Percentiles rank a stretch among this genome's conserved stretches.
Conservation (phyloP, 2,797 vertebrate genomes). For the Characodon lateralis region DNA sequence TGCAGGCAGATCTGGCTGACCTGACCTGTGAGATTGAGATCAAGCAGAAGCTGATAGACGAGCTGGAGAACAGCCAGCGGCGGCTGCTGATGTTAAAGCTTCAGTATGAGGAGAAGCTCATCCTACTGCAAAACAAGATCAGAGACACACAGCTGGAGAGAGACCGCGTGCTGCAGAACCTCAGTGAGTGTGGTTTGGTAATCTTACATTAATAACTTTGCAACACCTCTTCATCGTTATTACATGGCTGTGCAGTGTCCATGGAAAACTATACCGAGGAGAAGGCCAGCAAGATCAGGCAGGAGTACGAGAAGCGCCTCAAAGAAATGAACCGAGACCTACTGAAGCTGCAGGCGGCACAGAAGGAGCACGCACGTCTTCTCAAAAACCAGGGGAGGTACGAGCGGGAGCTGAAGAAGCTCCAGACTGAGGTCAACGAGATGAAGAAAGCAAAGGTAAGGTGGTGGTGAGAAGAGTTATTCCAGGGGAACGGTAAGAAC, state of each 20-base stretch:
- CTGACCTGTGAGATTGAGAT: slow-evolving; percentile 98
- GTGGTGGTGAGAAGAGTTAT: neutral
- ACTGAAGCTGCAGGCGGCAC: slow-evolving; percentile 91
- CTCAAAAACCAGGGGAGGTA: slow-evolving; percentile 96
- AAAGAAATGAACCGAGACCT: slow-evolving; percentile 98
- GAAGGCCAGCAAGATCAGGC: slow-evolving; percentile 91
- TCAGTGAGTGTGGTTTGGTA: slow-evolving; percentile 84
- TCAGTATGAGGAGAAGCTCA: slow-evolving; percentile 97
- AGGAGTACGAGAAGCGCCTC: slow-evolving; percentile 93
- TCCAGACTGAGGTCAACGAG: slow-evolving; percentile 91
- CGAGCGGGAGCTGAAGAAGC: slow-evolving; percentile 93
- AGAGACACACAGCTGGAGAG: slow-evolving; percentile 96
- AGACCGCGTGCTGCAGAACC: slow-evolving; percentile 95
- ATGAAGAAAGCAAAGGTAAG: slow-evolving; percentile 98
- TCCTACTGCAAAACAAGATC: slow-evolving; percentile 97
- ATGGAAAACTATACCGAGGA: slow-evolving; percentile 99
- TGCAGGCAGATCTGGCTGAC: slow-evolving; percentile 94
- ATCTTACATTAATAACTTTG: neutral
- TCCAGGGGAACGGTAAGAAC: neutral
- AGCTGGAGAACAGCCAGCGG: slow-evolving; percentile 97
- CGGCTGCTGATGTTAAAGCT: slow-evolving; percentile 93
- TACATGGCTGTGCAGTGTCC: slow-evolving; percentile 81
- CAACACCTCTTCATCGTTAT: neutral
- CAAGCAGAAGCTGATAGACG: slow-evolving; percentile 98
- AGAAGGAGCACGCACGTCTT: slow-evolving; percentile 94